Conservation (phyloP, 1,140 invertebrate species). For the Danaus melanippus region DNA sequence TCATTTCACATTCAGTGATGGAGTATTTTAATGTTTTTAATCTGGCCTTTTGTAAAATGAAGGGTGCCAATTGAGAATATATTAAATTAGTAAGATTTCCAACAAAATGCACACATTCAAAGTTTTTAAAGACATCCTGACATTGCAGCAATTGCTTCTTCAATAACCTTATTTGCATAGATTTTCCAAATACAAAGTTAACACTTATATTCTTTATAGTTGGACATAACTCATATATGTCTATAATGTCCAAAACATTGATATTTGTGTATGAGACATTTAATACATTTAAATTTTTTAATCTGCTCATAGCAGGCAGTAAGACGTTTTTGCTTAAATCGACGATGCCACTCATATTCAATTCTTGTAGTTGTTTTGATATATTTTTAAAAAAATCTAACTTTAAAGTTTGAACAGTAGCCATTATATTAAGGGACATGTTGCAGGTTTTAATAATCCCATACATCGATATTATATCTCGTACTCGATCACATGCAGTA, state of each 20-base stretch:
- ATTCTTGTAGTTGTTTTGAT: constrained; percentile 27
- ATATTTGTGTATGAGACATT: constrained; percentile 48
- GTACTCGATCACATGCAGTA: constrained; percentile 24
- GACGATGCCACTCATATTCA: constrained; percentile 36
- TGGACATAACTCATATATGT: constrained; percentile 35
- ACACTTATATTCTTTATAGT: constrained; percentile 39
- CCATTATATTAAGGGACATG: constrained; percentile 31
- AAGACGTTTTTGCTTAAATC: constrained; percentile 34
- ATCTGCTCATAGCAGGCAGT: constrained; percentile 24
- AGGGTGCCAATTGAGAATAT: constrained; percentile 21
- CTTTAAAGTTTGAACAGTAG: constrained; percentile 30
- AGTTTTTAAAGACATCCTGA: constrained; percentile 38
- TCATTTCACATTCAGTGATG: constrained; percentile 16
- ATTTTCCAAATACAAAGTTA: constrained; percentile 32
- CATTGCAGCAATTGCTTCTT: constrained; percentile 17
- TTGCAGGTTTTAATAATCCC: constrained; percentile 30
- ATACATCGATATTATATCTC: constrained; percentile 23
- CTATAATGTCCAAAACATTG: constrained; percentile 34
- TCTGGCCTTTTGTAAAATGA: constrained; percentile 27
- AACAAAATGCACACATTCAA: constrained; percentile 44
- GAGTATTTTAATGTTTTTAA: constrained; percentile 31
- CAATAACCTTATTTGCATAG: constrained; percentile 8
- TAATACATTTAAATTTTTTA: constrained; percentile 37
- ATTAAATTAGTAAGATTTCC: constrained; percentile 32
- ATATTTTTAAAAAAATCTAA: constrained; percentile 35